phyloP scores from a whole-genome alignment of 2,797 vertebrate species.

The Pipistrellus pygmaeus region DNA sequence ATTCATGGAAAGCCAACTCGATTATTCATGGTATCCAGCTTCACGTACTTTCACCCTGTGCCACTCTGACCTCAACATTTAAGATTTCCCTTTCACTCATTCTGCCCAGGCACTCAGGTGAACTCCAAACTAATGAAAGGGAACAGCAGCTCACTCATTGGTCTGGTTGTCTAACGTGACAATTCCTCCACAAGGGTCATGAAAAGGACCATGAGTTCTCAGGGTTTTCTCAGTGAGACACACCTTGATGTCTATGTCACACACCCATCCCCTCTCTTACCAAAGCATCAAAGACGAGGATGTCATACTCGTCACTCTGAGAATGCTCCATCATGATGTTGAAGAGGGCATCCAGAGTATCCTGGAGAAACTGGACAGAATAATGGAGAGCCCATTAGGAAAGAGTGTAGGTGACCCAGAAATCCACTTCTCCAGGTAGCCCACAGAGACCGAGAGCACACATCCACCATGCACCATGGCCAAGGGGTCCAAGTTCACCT shows the following conservation, averaged over 20 bases:
- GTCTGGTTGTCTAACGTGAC: background rate
- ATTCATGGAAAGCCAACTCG: background rate
- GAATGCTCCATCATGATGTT: constrained; percentile 99
- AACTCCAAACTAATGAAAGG: background rate
- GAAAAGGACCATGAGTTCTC: background rate
- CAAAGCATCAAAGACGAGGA: constrained; percentile 98
- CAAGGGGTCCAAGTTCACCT: background rate
- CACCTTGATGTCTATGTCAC: background rate
- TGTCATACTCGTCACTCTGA: constrained; percentile 95
- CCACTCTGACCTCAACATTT: background rate
- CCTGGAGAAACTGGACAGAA: constrained; percentile 94
- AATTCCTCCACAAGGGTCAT: background rate
- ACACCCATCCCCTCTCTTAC: constrained; percentile 86
- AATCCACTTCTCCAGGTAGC: background rate
- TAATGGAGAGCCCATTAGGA: background rate
- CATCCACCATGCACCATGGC: background rate
- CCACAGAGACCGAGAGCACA: background rate
- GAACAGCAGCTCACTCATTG: background rate
- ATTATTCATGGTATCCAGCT: background rate
- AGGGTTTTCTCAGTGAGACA: background rate
- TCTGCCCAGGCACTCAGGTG: background rate
- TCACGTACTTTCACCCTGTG: background rate
- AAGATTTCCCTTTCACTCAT: background rate
- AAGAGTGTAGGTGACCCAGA: background rate
- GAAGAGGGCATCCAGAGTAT: constrained; percentile 98